Percentiles rank a stretch among this genome's conserved stretches.
These are phyloP conservation scores for Amblyornis subalaris DNA, from an alignment of 2,113 vertebrate species.

Conservation along the genomic window DNA sequence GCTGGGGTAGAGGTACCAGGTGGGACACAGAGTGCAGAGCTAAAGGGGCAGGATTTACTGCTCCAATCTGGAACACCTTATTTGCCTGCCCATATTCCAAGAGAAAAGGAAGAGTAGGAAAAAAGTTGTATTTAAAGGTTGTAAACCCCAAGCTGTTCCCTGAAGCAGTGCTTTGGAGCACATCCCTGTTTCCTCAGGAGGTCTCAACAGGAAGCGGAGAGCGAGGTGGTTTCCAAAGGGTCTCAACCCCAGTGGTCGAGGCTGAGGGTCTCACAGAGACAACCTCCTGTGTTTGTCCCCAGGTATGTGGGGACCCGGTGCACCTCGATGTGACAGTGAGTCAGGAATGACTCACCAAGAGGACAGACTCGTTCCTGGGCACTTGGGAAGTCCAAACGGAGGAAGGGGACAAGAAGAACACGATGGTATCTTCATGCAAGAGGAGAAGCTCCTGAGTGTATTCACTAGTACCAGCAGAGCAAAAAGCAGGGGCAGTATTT, in stretches of 20 bases:
- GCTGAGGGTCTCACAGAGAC: background rate
- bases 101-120: background rate
- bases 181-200: rapidly evolving
- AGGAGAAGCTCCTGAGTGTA: background rate
- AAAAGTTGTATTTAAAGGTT: background rate
- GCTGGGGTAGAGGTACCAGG: background rate
- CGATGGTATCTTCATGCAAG: background rate
- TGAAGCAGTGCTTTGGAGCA: background rate
- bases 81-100: background rate
- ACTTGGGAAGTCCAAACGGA: background rate
- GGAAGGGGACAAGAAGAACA: background rate
- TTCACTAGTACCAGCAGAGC: background rate
- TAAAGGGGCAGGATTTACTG: background rate
- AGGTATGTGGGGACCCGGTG: rapidly evolving
- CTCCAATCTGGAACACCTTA: rapidly evolving
- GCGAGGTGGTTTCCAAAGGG: background rate
- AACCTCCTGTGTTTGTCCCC: background rate
- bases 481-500: background rate
- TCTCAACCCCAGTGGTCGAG: rapidly evolving
- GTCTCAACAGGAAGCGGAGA: background rate
- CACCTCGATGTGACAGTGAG: rapidly evolving
- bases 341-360: background rate
- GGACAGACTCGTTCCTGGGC: background rate
- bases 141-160: background rate
- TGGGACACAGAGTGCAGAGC: rapidly evolving